Conservation (phyloP, 2,888 invertebrate species). For the Cerastoderma edule region DNA sequence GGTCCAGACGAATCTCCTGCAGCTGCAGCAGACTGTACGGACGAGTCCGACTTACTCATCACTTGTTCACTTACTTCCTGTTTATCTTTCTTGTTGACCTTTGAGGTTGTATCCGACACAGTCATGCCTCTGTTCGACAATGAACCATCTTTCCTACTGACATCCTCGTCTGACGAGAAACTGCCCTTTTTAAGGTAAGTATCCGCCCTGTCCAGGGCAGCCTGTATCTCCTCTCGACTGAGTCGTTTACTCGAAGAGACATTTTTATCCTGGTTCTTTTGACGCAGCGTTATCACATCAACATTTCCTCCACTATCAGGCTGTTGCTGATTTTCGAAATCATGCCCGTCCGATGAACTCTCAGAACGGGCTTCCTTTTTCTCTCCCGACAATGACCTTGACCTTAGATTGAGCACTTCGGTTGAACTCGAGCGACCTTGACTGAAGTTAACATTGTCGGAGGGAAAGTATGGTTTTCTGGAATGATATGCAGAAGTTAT, state of each 20-base stretch:
- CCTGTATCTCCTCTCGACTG: conserved; percentile 75
- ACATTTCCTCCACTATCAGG: conserved; percentile 52
- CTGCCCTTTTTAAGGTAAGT: conserved; percentile 67
- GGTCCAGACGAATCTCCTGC: conserved; percentile 20
- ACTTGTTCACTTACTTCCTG: conserved; percentile 30
- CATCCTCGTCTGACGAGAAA: conserved; percentile 56
- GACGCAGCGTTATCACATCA: conserved; percentile 23
- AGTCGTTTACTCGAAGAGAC: conserved; percentile 62
- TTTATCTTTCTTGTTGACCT: conserved; percentile 16
- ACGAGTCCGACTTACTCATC: conserved; percentile 58
- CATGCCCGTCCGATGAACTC: conserved; percentile 1
- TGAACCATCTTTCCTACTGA: conserved; percentile 42
- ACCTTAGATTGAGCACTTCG: conserved; percentile 50
- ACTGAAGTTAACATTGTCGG: conserved; percentile 48
- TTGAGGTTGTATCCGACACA: conserved; percentile 41
- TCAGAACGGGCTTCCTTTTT: conserved; percentile 2
- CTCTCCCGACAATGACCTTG: conserved; percentile 29
- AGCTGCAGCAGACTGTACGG: conserved; percentile 32
- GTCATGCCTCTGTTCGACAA: conserved; percentile 37
- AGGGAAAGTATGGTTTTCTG: conserved; percentile 52
- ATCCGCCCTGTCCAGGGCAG: conserved; percentile 74
- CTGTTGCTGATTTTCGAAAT: background rate
- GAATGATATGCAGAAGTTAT: conserved; percentile 60
- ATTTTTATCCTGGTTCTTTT: conserved; percentile 45
- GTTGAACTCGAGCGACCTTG: conserved; percentile 55